These are phyloP conservation scores for Coturnix japonica DNA, from an alignment of 2,113 vertebrate species.

Conservation along the genomic window DNA sequence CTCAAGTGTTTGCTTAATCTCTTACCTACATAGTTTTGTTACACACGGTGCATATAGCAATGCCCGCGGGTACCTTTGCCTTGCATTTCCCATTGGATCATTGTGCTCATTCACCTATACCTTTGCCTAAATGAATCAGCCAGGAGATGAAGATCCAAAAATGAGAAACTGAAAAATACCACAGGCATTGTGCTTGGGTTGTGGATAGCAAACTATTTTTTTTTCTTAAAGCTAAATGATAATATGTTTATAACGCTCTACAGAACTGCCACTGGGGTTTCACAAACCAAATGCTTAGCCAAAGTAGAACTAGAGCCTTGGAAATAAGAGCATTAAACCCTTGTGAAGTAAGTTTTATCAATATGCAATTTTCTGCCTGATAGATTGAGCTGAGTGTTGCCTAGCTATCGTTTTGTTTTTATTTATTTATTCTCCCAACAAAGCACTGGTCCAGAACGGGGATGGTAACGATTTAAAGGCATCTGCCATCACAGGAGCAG, in stretches of 20 bases:
- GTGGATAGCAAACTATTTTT: neutral
- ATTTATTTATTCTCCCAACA: neutral
- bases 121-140: neutral
- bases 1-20: neutral
- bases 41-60: neutral
- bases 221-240: neutral
- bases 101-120: neutral
- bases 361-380: slow-evolving; percentile 1
- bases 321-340: neutral
- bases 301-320: neutral
- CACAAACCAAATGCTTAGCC: neutral
- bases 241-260: neutral
- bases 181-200: neutral
- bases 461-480: neutral
- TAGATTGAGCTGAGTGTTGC: neutral
- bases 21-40: neutral
- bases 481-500: neutral
- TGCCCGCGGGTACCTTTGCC: neutral
- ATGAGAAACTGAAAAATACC: neutral
- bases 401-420: neutral
- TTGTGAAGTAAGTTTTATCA: neutral
- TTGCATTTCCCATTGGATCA: neutral
- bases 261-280: neutral
- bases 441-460: neutral
- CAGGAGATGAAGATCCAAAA: neutral